Evolutionary conservation across 2,888 invertebrate genomes (phyloP), one percentile per base, ranked within the genome.

Genomic region (Brenthis hecate): DNA sequence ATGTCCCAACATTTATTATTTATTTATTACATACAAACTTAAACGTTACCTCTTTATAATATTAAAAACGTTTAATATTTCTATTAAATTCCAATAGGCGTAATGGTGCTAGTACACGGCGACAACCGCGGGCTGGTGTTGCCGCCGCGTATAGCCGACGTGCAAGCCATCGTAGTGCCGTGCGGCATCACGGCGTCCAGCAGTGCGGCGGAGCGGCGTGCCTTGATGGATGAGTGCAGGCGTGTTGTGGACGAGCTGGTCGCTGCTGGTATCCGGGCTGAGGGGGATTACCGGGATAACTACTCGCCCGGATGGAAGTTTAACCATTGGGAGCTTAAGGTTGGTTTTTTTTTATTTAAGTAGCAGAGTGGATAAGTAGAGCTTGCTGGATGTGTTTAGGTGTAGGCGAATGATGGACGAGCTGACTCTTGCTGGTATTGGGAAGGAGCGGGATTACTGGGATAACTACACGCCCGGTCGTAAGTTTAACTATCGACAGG

Each of bases 281-380:
- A 97, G 75, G 96, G 96, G 8, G 99, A 99, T 88, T 96, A 96
- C 74, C 94, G 99, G 66, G 98, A 97, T 80, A 99, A 99, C 88
- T 98, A 99, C 85, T 98, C 99, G 14, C 99, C 99, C 0, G 99
- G 99, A 0, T 99, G 99, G 99, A 99, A 99, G 91, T 99, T 98
- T 85, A 99, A 98, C 84, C 97, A 99, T 82, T 99, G 98, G 98
- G 98, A 99, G 85, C 89, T 99, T 50, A 99, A 98, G 94, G 96
- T 96, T 81, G 0, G 32, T 16, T 23, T 43, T 5, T 19, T 8
- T 28, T 55, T 23, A 48, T 1, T 23, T 13, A 47, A 43, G n/a
- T 32, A 13, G 36, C 1, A 43, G 28, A 28, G 28, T 28, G 28
- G 28, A 28, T 28, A 4, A 28, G 94, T 94, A 0, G 97, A 98